Base-by-base conservation (phyloP, 2,888 invertebrate species). In the Athripsodes cinereus region DNA sequence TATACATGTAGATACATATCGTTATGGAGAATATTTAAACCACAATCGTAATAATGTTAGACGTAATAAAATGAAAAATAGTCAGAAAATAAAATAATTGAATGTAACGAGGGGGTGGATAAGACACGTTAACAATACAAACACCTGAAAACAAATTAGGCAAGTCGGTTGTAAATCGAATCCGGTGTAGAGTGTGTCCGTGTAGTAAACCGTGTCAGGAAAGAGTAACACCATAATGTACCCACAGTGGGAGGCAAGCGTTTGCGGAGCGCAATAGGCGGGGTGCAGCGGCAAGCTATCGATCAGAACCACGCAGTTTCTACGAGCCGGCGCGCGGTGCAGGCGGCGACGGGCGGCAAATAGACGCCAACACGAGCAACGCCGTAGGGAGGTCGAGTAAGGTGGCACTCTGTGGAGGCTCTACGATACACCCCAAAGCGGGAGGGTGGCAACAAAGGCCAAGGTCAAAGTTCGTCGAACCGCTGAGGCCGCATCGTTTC, bases 321-420 rank as follows among this genome's bases (percentile, higher is more conserved):
- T 44, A 44, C 31, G 55, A 47, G 50, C 55, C 52, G 53, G 61
- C 53, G 59, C 61, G 64, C 59, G 46, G 62, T 64, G 59, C 64
- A 53, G 64, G 60, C 61, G 62, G 55, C 60, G 61, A 64, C 60
- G 61, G 63, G 64, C 66, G 65, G 65, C 52, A 31, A 55, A 58
- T 47, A 53, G 50, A 69, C 72, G 72, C 72, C 58, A 21, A 22
- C 49, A 71, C 68, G 67, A 69, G 68, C 68, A 49, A 21, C 13
- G 69, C 72, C 72, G 72, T 22, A 13, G 3, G n/a, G 73, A 71
- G 72, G 71, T 71, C 72, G 72, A 72, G 71, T 11, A 71, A 68
- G 68, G 69, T 68, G 68, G 56, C 26, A 21, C 69, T 69, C 71
- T 72, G 71, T 71, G 72, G 72, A 72, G 72, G 68, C 71, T 69